Percentiles rank a stretch among this genome's conserved stretches.
Conservation (phyloP, 1,140 invertebrate genomes). For the Cyrtorhinus lividipennis region DNA sequence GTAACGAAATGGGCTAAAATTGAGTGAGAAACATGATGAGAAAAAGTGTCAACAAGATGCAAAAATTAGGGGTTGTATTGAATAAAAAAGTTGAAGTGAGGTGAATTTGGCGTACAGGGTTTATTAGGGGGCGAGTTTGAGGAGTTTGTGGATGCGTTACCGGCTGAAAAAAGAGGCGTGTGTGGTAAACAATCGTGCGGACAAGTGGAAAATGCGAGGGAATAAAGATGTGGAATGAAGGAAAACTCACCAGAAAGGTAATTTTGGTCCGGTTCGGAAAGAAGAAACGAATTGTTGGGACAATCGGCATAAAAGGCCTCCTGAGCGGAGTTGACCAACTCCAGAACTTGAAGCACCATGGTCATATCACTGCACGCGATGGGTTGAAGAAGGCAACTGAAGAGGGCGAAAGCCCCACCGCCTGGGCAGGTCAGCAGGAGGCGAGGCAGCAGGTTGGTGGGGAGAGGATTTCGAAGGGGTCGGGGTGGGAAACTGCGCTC, state of each 20-base stretch:
- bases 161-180: no score
- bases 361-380: not conserved
- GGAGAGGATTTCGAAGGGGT: not conserved
- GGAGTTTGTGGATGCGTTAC: no score
- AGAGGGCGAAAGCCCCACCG: not conserved
- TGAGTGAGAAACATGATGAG: no score
- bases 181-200: no score
- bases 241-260: not conserved
- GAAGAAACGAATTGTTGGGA: constrained; percentile 21
- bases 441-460: not conserved
- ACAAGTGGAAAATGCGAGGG: no score
- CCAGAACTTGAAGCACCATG: constrained; percentile 28
- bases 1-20: no score
- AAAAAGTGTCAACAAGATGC: no score
- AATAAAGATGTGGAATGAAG: no score
- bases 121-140: no score
- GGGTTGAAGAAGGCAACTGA: not conserved
- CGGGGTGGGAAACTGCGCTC: not conserved
- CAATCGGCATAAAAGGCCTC: constrained; percentile 27
- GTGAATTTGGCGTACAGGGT: no score
- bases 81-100: no score
- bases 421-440: not conserved
- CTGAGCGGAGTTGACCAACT: constrained; percentile 26
- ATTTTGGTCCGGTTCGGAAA: constrained; percentile 17
- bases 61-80: no score